Evolutionary conservation across 2,797 vertebrate species (phyloP).

Genomic region (Synaphobranchus kaupii): DNA sequence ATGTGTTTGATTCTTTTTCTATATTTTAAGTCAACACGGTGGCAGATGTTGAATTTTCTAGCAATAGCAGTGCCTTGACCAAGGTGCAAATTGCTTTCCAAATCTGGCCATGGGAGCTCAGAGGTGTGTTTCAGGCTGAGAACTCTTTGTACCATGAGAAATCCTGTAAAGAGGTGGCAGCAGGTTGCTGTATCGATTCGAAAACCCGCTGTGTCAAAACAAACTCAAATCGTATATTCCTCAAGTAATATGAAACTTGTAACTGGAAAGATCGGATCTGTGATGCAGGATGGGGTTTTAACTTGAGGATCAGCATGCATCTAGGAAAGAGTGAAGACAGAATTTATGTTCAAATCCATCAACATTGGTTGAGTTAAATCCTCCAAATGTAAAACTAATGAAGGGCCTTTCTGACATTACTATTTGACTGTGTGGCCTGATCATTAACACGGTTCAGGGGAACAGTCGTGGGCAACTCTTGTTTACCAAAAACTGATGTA

Average conservation of each 20-base stretch:
- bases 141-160: neutral
- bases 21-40: neutral
- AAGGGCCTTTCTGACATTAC: neutral
- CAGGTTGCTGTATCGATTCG: neutral
- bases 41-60: conserved; percentile 1
- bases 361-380: neutral
- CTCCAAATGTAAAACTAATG: neutral
- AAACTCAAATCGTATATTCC: neutral
- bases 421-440: neutral
- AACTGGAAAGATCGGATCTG: neutral
- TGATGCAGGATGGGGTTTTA: neutral
- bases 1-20: neutral
- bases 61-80: neutral
- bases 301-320: neutral
- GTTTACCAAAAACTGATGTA: no score
- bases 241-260: neutral
- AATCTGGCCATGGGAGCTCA: neutral
- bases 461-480: no score
- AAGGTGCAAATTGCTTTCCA: conserved; percentile 15
- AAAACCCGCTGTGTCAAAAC: neutral
- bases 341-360: neutral
- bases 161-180: neutral
- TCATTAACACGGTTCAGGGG: neutral
- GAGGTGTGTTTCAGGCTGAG: neutral
- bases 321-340: neutral